Base-by-base conservation (phyloP, 2,888 invertebrate species). In the Drosophila cracens region DNA sequence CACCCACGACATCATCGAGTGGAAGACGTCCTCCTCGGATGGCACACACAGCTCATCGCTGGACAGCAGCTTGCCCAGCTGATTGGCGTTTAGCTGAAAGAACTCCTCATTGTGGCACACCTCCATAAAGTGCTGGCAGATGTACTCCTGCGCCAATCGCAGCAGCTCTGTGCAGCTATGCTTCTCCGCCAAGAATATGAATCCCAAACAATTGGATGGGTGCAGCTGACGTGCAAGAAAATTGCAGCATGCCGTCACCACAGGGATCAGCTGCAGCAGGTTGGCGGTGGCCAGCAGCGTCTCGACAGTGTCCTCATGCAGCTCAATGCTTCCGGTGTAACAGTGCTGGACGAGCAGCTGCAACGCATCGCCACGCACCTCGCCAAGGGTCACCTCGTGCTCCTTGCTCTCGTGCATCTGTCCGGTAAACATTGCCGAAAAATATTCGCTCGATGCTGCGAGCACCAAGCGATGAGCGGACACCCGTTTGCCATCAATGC, bases 401-500 rank as follows among this genome's bases (percentile, higher is more conserved):
- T 97, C 96, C 74, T 95, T 95, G 7, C 97, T 95, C 94, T 99
- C 98, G 79, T 96, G 94, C 75, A 98, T 94, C 63, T 97, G 96
- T 67, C 96, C 97, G 33, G 97, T 98, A 92, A 99, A 99, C 98
- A 99, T 98, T 49, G 98, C 98, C 51, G 97, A 96, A 94, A 99
- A 99, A 93, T 99, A 99, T 93, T 98, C 98, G 84, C 98, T 98
- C 69, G 97, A 97, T 49, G 98, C 97, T 83, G 97, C 96, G 77
- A 99, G 94, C 61, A 99, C 97, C 79, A 99, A 94, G 90, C 97
- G 96, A 94, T 98, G 97, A 34, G 97, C 97, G 76, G 96, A 95
- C 86, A 97, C 95, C 86, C 96, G 43, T n/a, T 21, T 21, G 21
- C 13, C 13, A 21, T 43, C 43, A 7, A 43, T 43, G 6, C 43